phyloP scores from a whole-genome alignment of 2,888 invertebrate genomes.

The Meloe dianella region DNA sequence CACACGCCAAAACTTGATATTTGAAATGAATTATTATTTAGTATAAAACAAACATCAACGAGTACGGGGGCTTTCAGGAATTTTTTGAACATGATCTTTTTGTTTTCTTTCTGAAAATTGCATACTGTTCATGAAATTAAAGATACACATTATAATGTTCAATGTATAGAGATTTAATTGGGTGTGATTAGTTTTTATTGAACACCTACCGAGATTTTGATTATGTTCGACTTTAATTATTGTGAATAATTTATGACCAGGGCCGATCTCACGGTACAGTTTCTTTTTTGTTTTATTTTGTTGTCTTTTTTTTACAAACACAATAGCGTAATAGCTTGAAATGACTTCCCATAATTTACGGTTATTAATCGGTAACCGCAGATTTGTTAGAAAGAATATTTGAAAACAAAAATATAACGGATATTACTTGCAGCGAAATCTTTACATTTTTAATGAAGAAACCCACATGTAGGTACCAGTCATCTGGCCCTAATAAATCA shows the following conservation, averaged over 20 bases:
- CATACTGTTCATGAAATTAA: slow-evolving; percentile 20
- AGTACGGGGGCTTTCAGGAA: background rate
- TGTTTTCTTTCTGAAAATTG: no score
- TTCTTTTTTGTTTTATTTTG: background rate
- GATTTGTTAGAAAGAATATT: no score
- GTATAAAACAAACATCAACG: background rate
- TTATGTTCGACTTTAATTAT: slow-evolving; percentile 24
- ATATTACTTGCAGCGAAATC: background rate
- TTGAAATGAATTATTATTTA: background rate
- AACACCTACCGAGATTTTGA: slow-evolving; percentile 32
- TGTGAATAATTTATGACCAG: slow-evolving; percentile 11
- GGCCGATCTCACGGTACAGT: slow-evolving; percentile 24
- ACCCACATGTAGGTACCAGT: no score
- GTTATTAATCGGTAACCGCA: no score
- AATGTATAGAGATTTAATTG: slow-evolving; percentile 27
- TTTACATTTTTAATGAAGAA: background rate
- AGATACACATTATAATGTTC: slow-evolving; percentile 24
- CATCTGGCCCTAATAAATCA: no score
- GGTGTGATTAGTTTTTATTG: slow-evolving; percentile 31
- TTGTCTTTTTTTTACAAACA: background rate
- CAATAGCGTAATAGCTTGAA: no score
- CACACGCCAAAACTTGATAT: slow-evolving; percentile 30
- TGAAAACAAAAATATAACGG: no score
- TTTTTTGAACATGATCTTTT: no score
- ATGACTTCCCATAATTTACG: no score